A percentile compares a stretch with the other conserved stretches of the same genome.
Conservation (phyloP, 2,113 vertebrate genomes). For the Onychostruthus taczanowskii region DNA sequence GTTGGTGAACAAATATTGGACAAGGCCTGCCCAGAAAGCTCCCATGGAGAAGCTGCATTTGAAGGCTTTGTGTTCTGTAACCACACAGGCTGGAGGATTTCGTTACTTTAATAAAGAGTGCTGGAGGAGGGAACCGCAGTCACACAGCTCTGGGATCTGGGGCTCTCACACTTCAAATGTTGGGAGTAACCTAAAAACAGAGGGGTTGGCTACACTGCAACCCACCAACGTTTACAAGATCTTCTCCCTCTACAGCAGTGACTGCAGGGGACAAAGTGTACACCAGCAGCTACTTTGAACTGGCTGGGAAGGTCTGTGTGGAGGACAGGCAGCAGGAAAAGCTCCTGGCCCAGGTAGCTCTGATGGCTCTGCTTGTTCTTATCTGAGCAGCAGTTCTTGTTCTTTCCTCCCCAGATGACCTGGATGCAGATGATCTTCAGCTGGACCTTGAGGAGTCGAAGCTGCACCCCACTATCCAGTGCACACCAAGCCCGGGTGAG, state of each 20-base stretch:
- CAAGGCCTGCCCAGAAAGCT: background rate
- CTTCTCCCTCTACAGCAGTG: background rate
- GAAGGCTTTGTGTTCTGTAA: slow-evolving; percentile 39
- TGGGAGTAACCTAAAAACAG: background rate
- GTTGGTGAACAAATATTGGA: background rate
- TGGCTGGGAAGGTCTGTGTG: background rate
- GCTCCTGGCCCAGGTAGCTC: background rate
- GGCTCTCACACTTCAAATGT: background rate
- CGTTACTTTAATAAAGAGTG: background rate
- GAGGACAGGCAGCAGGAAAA: background rate
- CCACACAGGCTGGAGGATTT: background rate
- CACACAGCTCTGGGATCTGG: background rate
- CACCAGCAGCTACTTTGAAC: background rate
- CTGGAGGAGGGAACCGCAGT: background rate
- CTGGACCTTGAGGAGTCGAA: slow-evolving; percentile 85
- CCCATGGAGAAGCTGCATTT: background rate
- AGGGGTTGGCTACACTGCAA: background rate
- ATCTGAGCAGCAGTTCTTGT: background rate
- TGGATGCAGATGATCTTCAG: slow-evolving; percentile 89
- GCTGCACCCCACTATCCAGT: slow-evolving; percentile 85
- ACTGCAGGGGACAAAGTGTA: background rate
- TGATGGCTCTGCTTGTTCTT: background rate
- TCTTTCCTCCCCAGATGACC: slow-evolving; percentile 80
- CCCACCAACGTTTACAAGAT: background rate
- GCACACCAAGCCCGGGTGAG: slow-evolving; percentile 88